Percentiles rank a stretch among this genome's conserved stretches.
Evolutionary conservation across 2,797 vertebrate species (phyloP).

Genomic region (Acanthurus leucopareius): DNA sequence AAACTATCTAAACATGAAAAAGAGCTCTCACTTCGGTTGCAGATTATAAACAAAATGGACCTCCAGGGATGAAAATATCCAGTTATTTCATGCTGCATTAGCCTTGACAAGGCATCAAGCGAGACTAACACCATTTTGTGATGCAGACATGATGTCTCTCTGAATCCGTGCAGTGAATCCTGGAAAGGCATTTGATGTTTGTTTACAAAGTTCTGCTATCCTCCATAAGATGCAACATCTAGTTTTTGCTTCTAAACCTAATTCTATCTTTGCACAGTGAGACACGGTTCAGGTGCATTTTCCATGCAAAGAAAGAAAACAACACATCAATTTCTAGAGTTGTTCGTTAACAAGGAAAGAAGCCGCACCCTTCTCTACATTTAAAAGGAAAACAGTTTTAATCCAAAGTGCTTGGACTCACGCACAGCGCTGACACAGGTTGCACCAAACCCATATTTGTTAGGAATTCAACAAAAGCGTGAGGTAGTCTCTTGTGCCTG

Average conservation of each 20-base stretch:
- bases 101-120: conserved; percentile 8
- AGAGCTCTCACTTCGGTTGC: conserved; percentile 41
- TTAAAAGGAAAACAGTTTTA: not conserved
- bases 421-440: not conserved
- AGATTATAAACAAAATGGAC: conserved; percentile 59
- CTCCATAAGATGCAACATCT: not conserved
- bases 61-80: conserved; percentile 45
- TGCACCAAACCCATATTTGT: not conserved
- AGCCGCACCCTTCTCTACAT: not conserved
- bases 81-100: conserved; percentile 34
- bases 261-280: not conserved
- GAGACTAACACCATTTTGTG: not conserved
- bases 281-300: not conserved
- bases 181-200: not conserved
- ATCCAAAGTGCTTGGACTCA: not conserved
- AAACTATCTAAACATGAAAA: conserved; percentile 3
- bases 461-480: not conserved
- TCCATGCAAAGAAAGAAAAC: not conserved
- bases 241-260: not conserved
- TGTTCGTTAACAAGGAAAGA: no score
- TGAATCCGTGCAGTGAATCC: not conserved
- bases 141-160: conserved; percentile 15
- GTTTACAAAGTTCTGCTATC: not conserved
- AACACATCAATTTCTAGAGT: not conserved
- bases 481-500: not conserved